phyloP scores from a whole-genome alignment of 2,797 vertebrate species.

The Platalea minor region DNA sequence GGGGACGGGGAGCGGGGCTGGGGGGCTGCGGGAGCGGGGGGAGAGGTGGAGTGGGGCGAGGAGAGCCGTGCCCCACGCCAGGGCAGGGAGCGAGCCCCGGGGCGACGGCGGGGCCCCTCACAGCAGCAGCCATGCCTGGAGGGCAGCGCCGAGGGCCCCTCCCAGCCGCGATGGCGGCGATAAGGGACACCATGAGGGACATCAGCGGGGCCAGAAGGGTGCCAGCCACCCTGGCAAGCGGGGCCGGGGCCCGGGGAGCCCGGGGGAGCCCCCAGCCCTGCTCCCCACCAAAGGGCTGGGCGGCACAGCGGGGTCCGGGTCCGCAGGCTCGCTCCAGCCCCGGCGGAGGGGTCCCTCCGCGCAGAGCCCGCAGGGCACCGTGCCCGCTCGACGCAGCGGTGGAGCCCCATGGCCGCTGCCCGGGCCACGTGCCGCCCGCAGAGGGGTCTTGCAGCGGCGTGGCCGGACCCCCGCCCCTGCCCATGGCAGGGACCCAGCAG shows the following conservation, averaged over 20 bases:
- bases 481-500: not conserved
- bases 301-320: accelerated
- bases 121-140: not conserved
- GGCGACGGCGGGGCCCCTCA: not conserved
- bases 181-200: not conserved
- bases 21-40: not conserved
- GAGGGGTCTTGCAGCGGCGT: accelerated
- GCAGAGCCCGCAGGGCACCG: not conserved
- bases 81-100: not conserved
- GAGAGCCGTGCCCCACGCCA: not conserved
- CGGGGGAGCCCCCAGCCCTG: not conserved
- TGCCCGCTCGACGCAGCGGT: not conserved
- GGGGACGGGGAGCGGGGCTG: not conserved
- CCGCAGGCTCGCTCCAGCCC: not conserved
- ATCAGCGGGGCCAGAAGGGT: not conserved
- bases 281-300: not conserved
- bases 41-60: not conserved
- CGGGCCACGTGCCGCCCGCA: not conserved
- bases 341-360: accelerated
- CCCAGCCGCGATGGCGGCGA: not conserved
- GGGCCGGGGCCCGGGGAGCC: accelerated
- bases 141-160: not conserved
- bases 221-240: not conserved
- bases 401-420: not conserved
- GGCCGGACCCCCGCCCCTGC: not conserved